These are phyloP conservation scores for Scotopteryx bipunctaria DNA, from an alignment of 2,888 invertebrate genomes.

Conservation along the genomic window DNA sequence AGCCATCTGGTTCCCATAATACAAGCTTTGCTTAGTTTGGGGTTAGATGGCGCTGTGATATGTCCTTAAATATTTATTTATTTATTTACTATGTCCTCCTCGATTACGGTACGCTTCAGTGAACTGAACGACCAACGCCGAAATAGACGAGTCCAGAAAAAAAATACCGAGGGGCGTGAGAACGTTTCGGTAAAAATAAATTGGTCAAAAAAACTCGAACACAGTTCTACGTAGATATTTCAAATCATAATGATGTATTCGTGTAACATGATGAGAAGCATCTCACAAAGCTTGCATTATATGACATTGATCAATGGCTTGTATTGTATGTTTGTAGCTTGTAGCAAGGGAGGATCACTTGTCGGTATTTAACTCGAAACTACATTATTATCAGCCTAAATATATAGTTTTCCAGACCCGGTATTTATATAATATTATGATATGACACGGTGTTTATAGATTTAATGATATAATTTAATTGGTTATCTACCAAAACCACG, in stretches of 20 bases:
- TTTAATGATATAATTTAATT: too few relatives aligned
- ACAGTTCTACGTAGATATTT: conserved; percentile 6
- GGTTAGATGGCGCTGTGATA: too few relatives aligned
- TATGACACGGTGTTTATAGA: too few relatives aligned
- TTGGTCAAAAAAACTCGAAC: neutral
- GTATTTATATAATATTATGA: too few relatives aligned
- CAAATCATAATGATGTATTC: conserved; percentile 8
- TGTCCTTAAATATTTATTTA: too few relatives aligned
- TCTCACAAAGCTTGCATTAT: conserved; percentile 1
- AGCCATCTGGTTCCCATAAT: too few relatives aligned
- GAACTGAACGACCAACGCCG: conserved; percentile 12
- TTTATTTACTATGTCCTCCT: too few relatives aligned
- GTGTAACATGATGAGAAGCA: conserved; percentile 3
- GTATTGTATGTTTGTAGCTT: neutral
- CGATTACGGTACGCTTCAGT: conserved; percentile 15
- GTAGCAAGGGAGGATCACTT: neutral
- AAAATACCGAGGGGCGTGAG: conserved; percentile 16
- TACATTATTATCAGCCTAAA: neutral
- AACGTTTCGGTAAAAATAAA: conserved; percentile 7
- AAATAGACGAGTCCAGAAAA: conserved; percentile 17
- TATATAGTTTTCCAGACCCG: neutral
- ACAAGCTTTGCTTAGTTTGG: too few relatives aligned
- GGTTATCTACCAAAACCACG: neutral
- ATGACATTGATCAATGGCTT: conserved; percentile 13
- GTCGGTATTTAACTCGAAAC: too few relatives aligned